Percentiles rank a stretch among this genome's conserved stretches.
Conservation (phyloP, 2,797 vertebrate genomes). For the Sus cebifrons region DNA sequence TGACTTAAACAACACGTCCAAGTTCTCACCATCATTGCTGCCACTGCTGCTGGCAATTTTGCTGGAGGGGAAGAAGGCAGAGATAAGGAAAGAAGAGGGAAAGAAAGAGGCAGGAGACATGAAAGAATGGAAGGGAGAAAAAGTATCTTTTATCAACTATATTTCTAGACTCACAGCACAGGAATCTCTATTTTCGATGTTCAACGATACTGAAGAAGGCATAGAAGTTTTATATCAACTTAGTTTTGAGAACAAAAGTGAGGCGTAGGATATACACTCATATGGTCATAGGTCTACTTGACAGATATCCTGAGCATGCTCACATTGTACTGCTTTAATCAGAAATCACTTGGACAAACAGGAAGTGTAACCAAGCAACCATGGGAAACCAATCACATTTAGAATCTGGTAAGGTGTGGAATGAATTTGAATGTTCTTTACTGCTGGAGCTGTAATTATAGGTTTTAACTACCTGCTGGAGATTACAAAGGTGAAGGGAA, state of each 20-base stretch:
- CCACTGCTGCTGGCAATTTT: not conserved
- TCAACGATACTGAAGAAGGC: not conserved
- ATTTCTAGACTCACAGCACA: not conserved
- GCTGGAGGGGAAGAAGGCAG: not conserved
- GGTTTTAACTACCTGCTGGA: conserved; percentile 71
- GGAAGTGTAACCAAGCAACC: conserved; percentile 77
- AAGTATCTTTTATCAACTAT: fast-evolving
- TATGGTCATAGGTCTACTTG: not conserved
- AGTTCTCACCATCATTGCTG: not conserved
- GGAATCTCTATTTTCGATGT: not conserved
- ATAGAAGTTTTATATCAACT: not conserved
- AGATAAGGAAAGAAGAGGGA: not conserved
- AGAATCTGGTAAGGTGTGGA: conserved; percentile 53
- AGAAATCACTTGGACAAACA: conserved; percentile 69
- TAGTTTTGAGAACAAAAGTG: not conserved
- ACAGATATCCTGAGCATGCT: not conserved
- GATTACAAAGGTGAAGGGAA: conserved; percentile 55
- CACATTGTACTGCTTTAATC: conserved; percentile 4
- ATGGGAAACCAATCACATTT: conserved; percentile 58
- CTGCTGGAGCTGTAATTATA: conserved; percentile 66
- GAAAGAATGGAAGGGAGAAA: not conserved
- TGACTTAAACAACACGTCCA: not conserved
- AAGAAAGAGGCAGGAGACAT: not conserved
- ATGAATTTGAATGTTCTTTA: conserved; percentile 77
- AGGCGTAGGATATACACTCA: not conserved